These are phyloP conservation scores for Meleagris gallopavo DNA, from an alignment of 2,113 vertebrate species.

Conservation along the genomic window DNA sequence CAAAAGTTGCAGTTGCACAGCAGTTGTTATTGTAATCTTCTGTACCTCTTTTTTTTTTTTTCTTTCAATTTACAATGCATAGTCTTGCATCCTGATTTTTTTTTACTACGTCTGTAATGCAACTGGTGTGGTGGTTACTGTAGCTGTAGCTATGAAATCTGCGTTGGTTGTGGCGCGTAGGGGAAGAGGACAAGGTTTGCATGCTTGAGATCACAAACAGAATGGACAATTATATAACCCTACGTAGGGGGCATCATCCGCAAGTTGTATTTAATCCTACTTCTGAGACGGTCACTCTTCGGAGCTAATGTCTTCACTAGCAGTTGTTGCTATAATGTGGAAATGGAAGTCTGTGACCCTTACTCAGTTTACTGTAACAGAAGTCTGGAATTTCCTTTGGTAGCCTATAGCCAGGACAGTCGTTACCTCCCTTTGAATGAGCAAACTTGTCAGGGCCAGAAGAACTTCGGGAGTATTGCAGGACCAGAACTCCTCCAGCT, in stretches of 20 bases:
- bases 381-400: background rate
- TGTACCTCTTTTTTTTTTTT: background rate
- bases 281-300: background rate
- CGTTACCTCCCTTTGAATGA: background rate
- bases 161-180: background rate
- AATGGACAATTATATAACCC: background rate
- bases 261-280: background rate
- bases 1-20: background rate
- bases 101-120: background rate
- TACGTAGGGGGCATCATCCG: background rate
- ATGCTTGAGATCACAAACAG: background rate
- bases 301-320: background rate
- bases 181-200: background rate
- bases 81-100: background rate
- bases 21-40: background rate
- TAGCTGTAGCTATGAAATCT: background rate
- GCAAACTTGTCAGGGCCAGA: background rate
- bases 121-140: background rate
- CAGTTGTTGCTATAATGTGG: background rate
- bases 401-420: background rate
- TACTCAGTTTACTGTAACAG: background rate
- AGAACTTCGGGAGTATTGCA: accelerated
- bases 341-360: background rate
- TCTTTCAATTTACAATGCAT: background rate
- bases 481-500: background rate